phyloP scores from a whole-genome alignment of 2,888 invertebrate species.

The Ctena decussata region DNA sequence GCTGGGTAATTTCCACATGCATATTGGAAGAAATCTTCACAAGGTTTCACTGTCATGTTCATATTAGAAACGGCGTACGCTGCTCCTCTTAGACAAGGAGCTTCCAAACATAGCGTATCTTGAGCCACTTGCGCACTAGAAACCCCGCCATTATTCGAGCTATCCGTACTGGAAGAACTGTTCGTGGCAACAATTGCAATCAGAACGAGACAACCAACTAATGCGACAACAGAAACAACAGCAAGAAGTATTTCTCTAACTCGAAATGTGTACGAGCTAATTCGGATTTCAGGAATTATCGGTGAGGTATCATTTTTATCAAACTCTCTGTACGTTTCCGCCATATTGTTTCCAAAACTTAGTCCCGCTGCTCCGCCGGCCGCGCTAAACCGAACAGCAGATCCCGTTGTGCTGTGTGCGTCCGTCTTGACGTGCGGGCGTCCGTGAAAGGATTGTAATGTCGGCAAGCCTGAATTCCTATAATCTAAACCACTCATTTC shows the following conservation, averaged over 20 bases:
- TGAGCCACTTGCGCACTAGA: slow-evolving; percentile 55
- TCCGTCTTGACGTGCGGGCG: slow-evolving; percentile 33
- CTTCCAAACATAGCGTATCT: slow-evolving; percentile 63
- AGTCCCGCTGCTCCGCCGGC: slow-evolving; percentile 26
- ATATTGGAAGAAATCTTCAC: slow-evolving; percentile 87
- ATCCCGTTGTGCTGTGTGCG: slow-evolving; percentile 13
- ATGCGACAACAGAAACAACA: slow-evolving; percentile 58
- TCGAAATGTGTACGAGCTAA: slow-evolving; percentile 67
- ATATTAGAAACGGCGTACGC: slow-evolving; percentile 71
- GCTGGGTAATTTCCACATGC: slow-evolving; percentile 88
- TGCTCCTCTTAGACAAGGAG: slow-evolving; percentile 76
- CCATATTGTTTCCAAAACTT: slow-evolving; percentile 64
- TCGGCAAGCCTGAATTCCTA: not conserved
- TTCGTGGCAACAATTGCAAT: slow-evolving; percentile 72
- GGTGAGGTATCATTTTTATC: slow-evolving; percentile 71
- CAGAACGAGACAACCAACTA: slow-evolving; percentile 73
- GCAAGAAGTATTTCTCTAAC: slow-evolving; percentile 74
- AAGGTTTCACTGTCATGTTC: slow-evolving; percentile 86
- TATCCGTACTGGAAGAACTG: not conserved
- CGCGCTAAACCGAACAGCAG: slow-evolving; percentile 32
- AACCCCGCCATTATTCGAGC: slow-evolving; percentile 1
- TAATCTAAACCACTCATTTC: not conserved
- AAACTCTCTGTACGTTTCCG: slow-evolving; percentile 75
- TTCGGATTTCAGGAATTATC: slow-evolving; percentile 69
- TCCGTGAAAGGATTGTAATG: not conserved